These are phyloP conservation scores for Drosophila ficusphila DNA, from an alignment of 1,140 invertebrate genomes.

Conservation along the genomic window DNA sequence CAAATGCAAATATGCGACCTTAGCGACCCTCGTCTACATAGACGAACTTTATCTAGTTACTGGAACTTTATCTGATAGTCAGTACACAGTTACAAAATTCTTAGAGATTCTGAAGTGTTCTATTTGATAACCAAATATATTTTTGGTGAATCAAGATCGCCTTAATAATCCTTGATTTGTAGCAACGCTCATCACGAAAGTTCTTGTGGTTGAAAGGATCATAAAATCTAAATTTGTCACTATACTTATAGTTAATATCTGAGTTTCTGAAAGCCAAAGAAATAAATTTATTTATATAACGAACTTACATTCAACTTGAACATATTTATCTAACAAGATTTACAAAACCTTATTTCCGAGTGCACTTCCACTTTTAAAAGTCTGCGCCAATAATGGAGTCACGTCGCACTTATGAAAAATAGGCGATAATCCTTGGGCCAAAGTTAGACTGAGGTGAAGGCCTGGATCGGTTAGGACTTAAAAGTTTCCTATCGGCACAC, in stretches of 20 bases:
- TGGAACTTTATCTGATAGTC: not conserved
- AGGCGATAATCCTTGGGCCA: conserved; percentile 69
- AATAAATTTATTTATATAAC: no score
- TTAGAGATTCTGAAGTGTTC: no score
- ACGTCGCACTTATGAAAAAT: conserved; percentile 82
- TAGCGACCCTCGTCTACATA: conserved; percentile 15
- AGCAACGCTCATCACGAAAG: no score
- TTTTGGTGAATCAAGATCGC: no score
- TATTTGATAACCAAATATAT: no score
- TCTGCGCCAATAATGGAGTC: conserved; percentile 74
- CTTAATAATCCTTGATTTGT: no score
- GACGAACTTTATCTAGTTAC: not conserved
- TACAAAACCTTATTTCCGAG: not conserved
- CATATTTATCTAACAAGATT: no score
- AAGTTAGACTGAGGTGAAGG: conserved; percentile 13
- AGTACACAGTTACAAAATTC: not conserved
- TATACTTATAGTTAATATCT: no score
- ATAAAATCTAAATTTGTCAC: no score
- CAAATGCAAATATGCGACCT: conserved; percentile 53
- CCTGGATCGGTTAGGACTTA: conserved; percentile 54
- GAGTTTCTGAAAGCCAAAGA: no score
- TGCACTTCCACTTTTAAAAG: not conserved
- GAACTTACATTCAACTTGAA: no score
- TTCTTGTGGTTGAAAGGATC: no score
- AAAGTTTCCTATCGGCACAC: conserved; percentile 69